These are phyloP conservation scores for Lordiphosa fenestrarum DNA, from an alignment of 2,888 invertebrate genomes.

Conservation along the genomic window DNA sequence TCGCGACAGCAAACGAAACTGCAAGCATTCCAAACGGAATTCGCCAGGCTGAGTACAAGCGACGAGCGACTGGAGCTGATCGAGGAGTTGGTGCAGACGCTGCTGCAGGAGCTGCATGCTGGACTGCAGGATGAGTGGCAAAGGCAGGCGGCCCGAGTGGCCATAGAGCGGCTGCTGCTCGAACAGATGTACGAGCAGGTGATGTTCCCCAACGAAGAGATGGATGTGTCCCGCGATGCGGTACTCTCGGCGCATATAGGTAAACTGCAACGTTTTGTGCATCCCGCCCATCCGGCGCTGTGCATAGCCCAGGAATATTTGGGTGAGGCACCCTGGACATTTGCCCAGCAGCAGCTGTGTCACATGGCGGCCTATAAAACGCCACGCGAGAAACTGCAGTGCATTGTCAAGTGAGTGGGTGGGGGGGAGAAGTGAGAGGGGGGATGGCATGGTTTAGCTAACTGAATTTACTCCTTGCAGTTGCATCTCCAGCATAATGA, in stretches of 20 bases:
- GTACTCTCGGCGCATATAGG: conserved; percentile 94
- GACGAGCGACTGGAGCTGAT: conserved; percentile 96
- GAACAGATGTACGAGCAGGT: conserved; percentile 94
- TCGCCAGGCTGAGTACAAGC: conserved; percentile 88
- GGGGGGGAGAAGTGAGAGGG: conserved; percentile 45
- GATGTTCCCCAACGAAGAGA: conserved; percentile 98
- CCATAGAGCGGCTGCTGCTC: conserved; percentile 95
- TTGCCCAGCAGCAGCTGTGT: conserved; percentile 93
- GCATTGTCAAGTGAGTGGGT: conserved; percentile 79
- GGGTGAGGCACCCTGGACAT: conserved; percentile 97
- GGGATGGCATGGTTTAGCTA: conserved; percentile 68
- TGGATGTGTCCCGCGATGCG: conserved; percentile 94
- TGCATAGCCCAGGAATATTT: conserved; percentile 91
- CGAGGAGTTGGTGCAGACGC: conserved; percentile 88
- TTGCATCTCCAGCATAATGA: conserved; percentile 96
- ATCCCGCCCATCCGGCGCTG: conserved; percentile 90
- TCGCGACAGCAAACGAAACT: conserved; percentile 88
- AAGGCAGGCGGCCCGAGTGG: conserved; percentile 88
- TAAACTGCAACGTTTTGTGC: conserved; percentile 87
- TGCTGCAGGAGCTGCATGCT: conserved; percentile 85
- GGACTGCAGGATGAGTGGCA: conserved; percentile 81
- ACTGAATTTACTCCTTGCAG: conserved; percentile 75
- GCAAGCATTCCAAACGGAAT: conserved; percentile 88
- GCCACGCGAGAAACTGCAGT: conserved; percentile 88
- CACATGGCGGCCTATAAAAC: conserved; percentile 95